phyloP scores from a whole-genome alignment of 1,140 invertebrate species.

The Lerema accius region DNA sequence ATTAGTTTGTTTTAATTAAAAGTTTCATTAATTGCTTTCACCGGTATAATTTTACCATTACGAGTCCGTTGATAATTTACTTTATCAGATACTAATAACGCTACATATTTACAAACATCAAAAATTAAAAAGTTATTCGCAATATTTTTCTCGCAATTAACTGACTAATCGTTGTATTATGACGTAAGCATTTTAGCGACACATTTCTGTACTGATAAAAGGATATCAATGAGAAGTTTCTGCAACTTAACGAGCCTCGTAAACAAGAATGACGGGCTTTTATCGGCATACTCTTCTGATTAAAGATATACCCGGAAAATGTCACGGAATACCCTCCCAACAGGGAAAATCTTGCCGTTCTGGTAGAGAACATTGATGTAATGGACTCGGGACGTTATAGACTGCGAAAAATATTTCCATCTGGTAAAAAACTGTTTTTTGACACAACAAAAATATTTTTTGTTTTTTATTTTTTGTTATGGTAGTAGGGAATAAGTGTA shows the following conservation, averaged over 20 bases:
- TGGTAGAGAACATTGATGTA: neutral
- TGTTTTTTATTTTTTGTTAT: too few species aligned
- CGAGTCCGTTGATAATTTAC: too few species aligned
- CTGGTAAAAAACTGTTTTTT: neutral
- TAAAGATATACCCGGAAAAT: slow-evolving; percentile 16
- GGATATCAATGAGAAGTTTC: neutral
- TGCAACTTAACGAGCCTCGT: slow-evolving; percentile 10
- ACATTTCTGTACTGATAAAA: neutral
- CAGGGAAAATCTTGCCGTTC: neutral
- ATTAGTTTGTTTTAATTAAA: too few species aligned
- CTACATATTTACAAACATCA: too few species aligned
- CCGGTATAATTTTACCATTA: too few species aligned
- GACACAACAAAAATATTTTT: neutral
- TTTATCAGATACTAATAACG: too few species aligned
- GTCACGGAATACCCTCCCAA: slow-evolving; percentile 5
- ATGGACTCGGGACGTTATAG: neutral
- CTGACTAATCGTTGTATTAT: neutral
- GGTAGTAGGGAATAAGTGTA: too few species aligned
- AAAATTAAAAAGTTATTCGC: too few species aligned
- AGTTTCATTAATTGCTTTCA: too few species aligned
- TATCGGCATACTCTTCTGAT: slow-evolving; percentile 17
- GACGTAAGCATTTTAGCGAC: neutral
- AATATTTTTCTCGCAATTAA: too few species aligned
- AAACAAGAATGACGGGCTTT: slow-evolving; percentile 18
- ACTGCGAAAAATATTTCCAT: neutral